Evolutionary conservation across 2,888 invertebrate genomes (phyloP).

Genomic region (Hirtodrosophila confusa): DNA sequence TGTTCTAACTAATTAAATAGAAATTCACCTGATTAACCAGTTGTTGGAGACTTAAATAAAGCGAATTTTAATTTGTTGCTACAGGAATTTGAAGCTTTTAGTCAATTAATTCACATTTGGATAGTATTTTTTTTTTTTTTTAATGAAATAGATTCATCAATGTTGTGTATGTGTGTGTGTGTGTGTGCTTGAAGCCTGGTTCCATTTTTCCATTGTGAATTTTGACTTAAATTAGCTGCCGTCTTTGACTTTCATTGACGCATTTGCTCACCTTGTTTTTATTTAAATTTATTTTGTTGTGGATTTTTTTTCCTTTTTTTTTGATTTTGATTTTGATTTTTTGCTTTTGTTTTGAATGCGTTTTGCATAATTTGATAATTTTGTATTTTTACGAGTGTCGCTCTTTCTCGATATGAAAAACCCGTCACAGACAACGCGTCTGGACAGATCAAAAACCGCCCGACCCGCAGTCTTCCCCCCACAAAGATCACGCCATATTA

Average conservation of each 20-base stretch:
- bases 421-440: slow-evolving; percentile 56
- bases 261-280: slow-evolving; percentile 76
- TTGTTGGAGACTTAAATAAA: too few relatives aligned
- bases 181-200: slow-evolving; percentile 36
- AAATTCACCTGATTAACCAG: not conserved
- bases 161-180: slow-evolving; percentile 6
- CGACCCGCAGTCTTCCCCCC: not conserved
- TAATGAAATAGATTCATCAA: not conserved
- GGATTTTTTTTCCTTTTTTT: slow-evolving; percentile 30
- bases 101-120: slow-evolving; percentile 16
- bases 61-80: slow-evolving; percentile 16
- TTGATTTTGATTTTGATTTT: slow-evolving; percentile 14
- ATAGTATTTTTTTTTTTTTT: not conserved
- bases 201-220: slow-evolving; percentile 50
- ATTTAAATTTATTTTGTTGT: slow-evolving; percentile 43
- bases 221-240: slow-evolving; percentile 54
- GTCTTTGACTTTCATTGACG: slow-evolving; percentile 72
- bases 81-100: slow-evolving; percentile 1
- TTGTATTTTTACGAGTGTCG: slow-evolving; percentile 43
- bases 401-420: slow-evolving; percentile 16
- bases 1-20: slow-evolving; percentile 3
- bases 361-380: slow-evolving; percentile 68
- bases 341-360: slow-evolving; percentile 39
- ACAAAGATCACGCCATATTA: slow-evolving; percentile 35
- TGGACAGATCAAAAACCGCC: slow-evolving; percentile 4